phyloP scores from a whole-genome alignment of 2,888 invertebrate genomes.

The Phasia obesa region DNA sequence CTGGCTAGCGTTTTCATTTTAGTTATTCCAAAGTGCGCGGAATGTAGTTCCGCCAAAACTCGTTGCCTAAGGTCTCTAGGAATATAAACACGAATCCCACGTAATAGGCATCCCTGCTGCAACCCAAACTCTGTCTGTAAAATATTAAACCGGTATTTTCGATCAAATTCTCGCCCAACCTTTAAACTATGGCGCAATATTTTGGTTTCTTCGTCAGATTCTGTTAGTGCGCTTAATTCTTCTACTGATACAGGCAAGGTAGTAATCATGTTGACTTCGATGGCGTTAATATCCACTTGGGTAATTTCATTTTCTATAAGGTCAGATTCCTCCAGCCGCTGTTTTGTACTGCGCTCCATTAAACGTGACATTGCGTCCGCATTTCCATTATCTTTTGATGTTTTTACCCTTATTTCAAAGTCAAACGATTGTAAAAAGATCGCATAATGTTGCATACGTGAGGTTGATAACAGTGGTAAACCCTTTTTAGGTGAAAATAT shows the following conservation, averaged over 20 bases:
- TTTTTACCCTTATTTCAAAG: conserved; percentile 40
- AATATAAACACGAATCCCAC: conserved; percentile 35
- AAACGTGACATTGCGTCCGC: conserved; percentile 57
- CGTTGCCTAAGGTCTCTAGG: conserved; percentile 53
- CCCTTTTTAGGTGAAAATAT: conserved; percentile 70
- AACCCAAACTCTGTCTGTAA: conserved; percentile 36
- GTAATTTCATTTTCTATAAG: conserved; percentile 44
- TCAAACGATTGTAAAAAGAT: conserved; percentile 42
- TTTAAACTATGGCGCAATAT: conserved; percentile 27
- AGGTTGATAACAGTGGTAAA: conserved; percentile 69
- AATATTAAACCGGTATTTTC: conserved; percentile 24
- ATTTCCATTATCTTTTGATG: conserved; percentile 42
- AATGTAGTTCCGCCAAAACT: conserved; percentile 14
- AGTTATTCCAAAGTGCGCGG: conserved; percentile 9
- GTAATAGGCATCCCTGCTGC: conserved; percentile 42
- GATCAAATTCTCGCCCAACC: conserved; percentile 27
- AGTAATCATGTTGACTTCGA: conserved; percentile 38
- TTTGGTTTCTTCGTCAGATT: conserved; percentile 4
- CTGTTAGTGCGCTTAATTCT: conserved; percentile 51
- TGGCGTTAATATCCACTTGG: conserved; percentile 35
- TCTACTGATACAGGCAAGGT: conserved; percentile 54
- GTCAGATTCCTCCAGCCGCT: not conserved
- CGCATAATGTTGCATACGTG: conserved; percentile 72
- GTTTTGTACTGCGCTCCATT: too few species aligned
- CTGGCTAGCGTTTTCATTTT: conserved; percentile 57